Percentiles rank a stretch among this genome's conserved stretches.
Conservation (phyloP, 2,888 invertebrate species). For the Drosophila pseudotakahashii region DNA sequence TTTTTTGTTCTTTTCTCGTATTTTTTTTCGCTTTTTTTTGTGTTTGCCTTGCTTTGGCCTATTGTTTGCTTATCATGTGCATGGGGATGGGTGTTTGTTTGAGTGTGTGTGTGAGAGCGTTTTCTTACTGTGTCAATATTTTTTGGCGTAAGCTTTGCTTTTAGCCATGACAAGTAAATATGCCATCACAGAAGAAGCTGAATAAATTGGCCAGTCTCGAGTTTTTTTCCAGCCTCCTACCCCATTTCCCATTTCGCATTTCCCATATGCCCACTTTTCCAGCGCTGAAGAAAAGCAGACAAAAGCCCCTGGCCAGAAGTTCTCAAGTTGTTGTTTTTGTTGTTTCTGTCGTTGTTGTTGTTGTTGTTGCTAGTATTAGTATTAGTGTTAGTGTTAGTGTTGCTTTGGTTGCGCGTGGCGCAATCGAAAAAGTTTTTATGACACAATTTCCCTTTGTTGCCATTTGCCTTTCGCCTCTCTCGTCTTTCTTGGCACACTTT, state of each 20-base stretch:
- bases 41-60: conserved; percentile 63
- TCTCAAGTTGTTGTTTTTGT: conserved; percentile 35
- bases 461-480: conserved; percentile 48
- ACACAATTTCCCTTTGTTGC: conserved; percentile 74
- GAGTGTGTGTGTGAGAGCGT: conserved; percentile 20
- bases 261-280: background rate
- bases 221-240: conserved; percentile 19
- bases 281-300: conserved; percentile 26
- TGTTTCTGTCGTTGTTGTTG: conserved; percentile 33
- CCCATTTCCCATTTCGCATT: background rate
- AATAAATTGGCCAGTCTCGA: conserved; percentile 64
- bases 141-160: conserved; percentile 77
- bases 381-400: conserved; percentile 39
- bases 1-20: conserved; percentile 30
- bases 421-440: conserved; percentile 79
- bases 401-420: conserved; percentile 62
- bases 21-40: conserved; percentile 10
- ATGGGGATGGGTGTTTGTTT: conserved; percentile 6
- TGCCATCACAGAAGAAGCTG: conserved; percentile 51
- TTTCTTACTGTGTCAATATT: conserved; percentile 76
- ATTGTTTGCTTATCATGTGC: conserved; percentile 63
- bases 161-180: conserved; percentile 78
- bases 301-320: conserved; percentile 36
- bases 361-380: conserved; percentile 32
- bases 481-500: conserved; percentile 72